These are phyloP conservation scores for Numenius arquata DNA, from an alignment of 2,113 vertebrate genomes.

Conservation along the genomic window DNA sequence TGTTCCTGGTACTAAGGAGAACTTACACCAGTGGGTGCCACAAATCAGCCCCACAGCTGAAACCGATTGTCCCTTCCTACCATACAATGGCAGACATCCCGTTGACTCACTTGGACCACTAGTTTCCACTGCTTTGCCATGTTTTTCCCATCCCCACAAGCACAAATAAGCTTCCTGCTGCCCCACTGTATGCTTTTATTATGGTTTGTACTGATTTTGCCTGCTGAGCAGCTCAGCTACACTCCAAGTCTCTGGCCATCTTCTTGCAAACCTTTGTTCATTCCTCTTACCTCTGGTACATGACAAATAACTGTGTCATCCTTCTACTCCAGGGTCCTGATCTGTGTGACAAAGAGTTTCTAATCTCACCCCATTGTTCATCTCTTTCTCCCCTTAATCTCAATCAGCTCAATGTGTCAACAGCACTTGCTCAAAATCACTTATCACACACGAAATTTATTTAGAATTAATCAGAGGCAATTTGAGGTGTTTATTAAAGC, in stretches of 20 bases:
- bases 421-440: constrained; percentile 41
- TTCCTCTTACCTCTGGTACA: neutral
- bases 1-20: neutral
- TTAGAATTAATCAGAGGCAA: constrained; percentile 61
- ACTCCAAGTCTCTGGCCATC: neutral
- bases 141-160: neutral
- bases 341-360: constrained; percentile 29
- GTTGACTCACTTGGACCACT: neutral
- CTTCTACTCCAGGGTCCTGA: constrained; percentile 15
- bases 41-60: neutral
- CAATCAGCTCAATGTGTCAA: constrained; percentile 36
- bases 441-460: neutral
- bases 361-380: constrained; percentile 58
- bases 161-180: neutral
- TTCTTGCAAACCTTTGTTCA: neutral
- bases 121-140: neutral
- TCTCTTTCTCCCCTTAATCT: constrained; percentile 58
- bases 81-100: neutral
- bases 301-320: constrained; percentile 43
- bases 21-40: too few species aligned
- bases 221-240: neutral
- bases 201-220: neutral
- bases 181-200: neutral
- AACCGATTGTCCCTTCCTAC: neutral
- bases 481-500: constrained; percentile 58